Base-by-base conservation (phyloP, 2,888 invertebrate species). In the Coelogynopora nodosa region DNA sequence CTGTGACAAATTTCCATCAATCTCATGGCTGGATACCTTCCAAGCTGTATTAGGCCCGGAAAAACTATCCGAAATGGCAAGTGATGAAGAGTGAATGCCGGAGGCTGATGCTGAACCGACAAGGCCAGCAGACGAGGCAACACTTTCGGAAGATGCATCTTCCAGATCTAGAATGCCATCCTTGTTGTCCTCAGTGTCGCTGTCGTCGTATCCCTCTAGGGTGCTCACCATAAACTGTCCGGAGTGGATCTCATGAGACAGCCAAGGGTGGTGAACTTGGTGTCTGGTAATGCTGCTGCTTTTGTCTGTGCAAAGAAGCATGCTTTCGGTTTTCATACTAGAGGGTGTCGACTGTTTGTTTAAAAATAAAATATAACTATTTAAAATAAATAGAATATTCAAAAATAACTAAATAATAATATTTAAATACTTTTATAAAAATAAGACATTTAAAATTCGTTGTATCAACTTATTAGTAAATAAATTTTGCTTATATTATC, bases 191-290 rank as follows among this genome's bases (percentile, higher is more conserved):
- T 23, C 74, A 74, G 5, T 23, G 74, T 86, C 85, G n/a, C 87
- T 26, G 23, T 87, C 87, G 0, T 81, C 82, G n/a, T 87, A 0
- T 49, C 86, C 86, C 23, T 87, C 87, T 23, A 87, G 67, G n/a
- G 86, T 86, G 89, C 97, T 97, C 89, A 98, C 96, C 98, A 98
- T 98, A 92, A 98, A 98, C 91, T 98, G 98, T 23, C 98, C 98
- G 89, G 97, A 97, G 93, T 98, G 98, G 91, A 98, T 98, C n/a
- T 67, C 80, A 13, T 67, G 74, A 23, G 5, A 26, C 74, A 74
- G 2, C 74, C 74, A 74, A 26, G 18, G 5, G 74, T 74, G 74
- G 23, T 5, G 23, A n/a, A n/a, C n/a, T n/a, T n/a, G n/a, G 74
- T 5, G 18, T 49, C 49, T 49, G 49, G 49, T 49, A 5, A 5